These are phyloP conservation scores for Abrostola tripartita DNA, from an alignment of 2,888 invertebrate genomes.

Conservation along the genomic window DNA sequence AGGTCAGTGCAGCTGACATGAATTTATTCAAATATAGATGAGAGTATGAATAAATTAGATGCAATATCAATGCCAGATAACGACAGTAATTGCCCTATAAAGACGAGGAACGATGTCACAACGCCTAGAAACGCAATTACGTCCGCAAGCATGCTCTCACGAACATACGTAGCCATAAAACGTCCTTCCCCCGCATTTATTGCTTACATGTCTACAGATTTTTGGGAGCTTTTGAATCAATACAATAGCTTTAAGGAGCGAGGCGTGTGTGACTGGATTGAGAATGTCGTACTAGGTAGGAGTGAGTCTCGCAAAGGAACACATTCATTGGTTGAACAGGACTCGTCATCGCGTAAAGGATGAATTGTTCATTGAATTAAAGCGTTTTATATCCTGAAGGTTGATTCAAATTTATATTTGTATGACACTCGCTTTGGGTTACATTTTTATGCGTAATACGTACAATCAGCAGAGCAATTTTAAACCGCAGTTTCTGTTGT, in stretches of 20 bases:
- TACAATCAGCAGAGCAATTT: background rate
- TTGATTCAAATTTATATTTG: slow-evolving; percentile 35
- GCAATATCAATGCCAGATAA: slow-evolving; percentile 88
- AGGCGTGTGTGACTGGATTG: slow-evolving; percentile 49
- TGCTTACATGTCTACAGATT: slow-evolving; percentile 73
- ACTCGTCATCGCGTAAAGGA: slow-evolving; percentile 44
- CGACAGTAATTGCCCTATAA: slow-evolving; percentile 86
- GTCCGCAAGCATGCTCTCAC: slow-evolving; percentile 80
- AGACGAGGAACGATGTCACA: slow-evolving; percentile 84
- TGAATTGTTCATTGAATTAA: slow-evolving; percentile 53
- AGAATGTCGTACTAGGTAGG: slow-evolving; percentile 48
- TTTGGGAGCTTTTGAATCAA: slow-evolving; percentile 68
- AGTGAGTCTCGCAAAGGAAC: slow-evolving; percentile 42
- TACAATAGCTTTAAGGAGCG: slow-evolving; percentile 58
- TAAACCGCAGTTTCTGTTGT: background rate
- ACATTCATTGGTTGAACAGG: slow-evolving; percentile 47
- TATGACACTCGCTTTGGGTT: background rate
- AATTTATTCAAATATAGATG: slow-evolving; percentile 80
- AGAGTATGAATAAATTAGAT: slow-evolving; percentile 83
- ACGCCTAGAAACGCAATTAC: slow-evolving; percentile 84
- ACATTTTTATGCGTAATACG: background rate
- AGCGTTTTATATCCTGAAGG: slow-evolving; percentile 35
- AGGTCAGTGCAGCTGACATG: slow-evolving; percentile 75
- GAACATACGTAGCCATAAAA: slow-evolving; percentile 77
- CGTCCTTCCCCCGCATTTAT: slow-evolving; percentile 73